Evolutionary conservation across 2,797 vertebrate species (phyloP), one percentile per base, ranked within the genome.

Genomic region (Steatocranus sp.): DNA sequence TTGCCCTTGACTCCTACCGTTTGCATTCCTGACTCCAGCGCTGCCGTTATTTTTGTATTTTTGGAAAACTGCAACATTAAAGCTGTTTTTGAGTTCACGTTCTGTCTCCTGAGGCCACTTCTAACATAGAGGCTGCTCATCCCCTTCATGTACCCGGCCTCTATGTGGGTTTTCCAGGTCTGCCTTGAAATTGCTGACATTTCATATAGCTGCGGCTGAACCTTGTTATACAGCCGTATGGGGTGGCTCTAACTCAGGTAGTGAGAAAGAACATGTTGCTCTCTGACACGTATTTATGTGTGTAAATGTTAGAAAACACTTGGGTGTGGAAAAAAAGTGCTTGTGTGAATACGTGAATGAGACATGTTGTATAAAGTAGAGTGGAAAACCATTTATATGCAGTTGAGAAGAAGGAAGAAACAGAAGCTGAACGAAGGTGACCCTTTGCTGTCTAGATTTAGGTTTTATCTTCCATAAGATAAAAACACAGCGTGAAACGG

Each of bases 221-320:
- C 20, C 11, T 3, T 7, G 49, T 51, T 51, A 4, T 20, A 20
- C 49, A 20, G 49, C 10, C 1, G 49, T 2, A 20, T 2, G 49
- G 5, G 49, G 3, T 20, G 49, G 0, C 49, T 50, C n/a, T 20
- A 50, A 20, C 49, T 50, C n/a, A 20, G 49, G n/a, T 11, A 20
- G 2, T 50, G 49, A 50, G 49, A 58, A 58, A 58, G 54, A 58
- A 58, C 54, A 58, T 10, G 53, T 58, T 32, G 27, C 27, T 58
- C 54, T 32, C 27, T 32, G 54, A 32, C 15, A 18, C 5, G 1
- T 58, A 58, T 32, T 32, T 32, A 58, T 18, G 15, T 51, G 11
- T 56, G 54, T 11, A 30, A 58, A 58, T 58, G 27, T 58, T 32
- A 58, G 27, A 58, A 58, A 58, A 56, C 54, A 56, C 54, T 32